Evolutionary conservation across 2,797 vertebrate genomes (phyloP).

Genomic region (Rhynchonycteris naso): DNA sequence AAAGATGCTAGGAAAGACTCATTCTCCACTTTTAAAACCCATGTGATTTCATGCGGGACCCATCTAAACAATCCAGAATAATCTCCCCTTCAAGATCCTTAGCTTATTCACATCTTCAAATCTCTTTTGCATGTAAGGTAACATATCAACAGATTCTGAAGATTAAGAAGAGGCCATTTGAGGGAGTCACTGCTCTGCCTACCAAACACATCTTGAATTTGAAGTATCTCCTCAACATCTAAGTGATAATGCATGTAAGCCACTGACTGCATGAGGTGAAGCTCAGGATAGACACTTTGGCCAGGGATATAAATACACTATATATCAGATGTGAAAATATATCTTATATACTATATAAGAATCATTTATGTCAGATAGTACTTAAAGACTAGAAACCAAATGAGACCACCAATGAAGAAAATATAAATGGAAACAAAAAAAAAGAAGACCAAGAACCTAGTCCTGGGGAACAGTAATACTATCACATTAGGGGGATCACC

Average conservation of each 20-base stretch:
- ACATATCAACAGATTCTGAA: not conserved
- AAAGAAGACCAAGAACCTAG: not conserved
- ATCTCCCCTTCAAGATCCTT: not conserved
- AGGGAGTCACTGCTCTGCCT: not conserved
- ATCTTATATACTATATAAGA: not conserved
- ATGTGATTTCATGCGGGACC: not conserved
- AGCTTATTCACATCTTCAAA: not conserved
- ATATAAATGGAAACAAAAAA: not conserved
- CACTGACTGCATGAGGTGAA: not conserved
- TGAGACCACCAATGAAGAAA: not conserved
- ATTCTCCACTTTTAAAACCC: not conserved
- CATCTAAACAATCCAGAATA: not conserved
- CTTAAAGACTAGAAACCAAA: not conserved
- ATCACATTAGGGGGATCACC: fast-evolving
- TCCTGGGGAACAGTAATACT: fast-evolving
- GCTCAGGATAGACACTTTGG: not conserved
- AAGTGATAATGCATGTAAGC: not conserved
- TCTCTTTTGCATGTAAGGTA: not conserved
- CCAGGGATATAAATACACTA: not conserved
- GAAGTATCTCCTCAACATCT: not conserved
- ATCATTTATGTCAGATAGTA: not conserved
- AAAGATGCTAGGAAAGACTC: not conserved
- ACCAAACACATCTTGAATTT: not conserved
- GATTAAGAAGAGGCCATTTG: not conserved
- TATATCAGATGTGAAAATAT: not conserved